These are phyloP conservation scores for Trichacis sp. DNA, from an alignment of 2,888 invertebrate species.

Conservation along the genomic window DNA sequence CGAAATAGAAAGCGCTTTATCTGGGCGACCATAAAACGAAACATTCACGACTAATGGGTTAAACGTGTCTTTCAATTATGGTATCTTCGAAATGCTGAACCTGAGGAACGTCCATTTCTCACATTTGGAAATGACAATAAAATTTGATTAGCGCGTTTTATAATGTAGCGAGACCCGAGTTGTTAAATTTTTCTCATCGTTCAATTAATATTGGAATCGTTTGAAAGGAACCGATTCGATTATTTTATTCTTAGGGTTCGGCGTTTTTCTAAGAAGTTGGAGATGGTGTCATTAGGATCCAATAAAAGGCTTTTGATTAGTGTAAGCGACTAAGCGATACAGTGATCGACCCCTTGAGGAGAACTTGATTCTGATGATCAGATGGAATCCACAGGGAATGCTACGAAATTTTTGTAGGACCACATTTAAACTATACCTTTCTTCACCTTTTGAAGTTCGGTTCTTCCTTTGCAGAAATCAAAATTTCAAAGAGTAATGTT, in stretches of 20 bases:
- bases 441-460: too few species aligned
- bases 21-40: conserved; percentile 18
- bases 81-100: conserved; percentile 16
- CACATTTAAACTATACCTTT: too few species aligned
- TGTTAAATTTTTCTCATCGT: conserved; percentile 7
- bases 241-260: too few species aligned
- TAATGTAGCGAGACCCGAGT: conserved; percentile 3
- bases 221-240: not conserved
- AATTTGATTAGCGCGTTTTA: conserved; percentile 14
- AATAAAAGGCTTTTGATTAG: not conserved
- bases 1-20: conserved; percentile 26
- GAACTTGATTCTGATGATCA: too few species aligned
- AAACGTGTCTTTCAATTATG: conserved; percentile 32
- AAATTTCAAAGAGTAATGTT: too few species aligned
- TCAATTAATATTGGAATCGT: not conserved
- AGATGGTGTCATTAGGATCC: not conserved
- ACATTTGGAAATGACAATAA: conserved; percentile 9
- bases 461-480: too few species aligned
- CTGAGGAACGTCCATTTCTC: conserved; percentile 13
- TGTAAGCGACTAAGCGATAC: too few species aligned
- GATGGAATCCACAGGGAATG: too few species aligned
- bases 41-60: conserved; percentile 24
- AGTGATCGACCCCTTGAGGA: too few species aligned
- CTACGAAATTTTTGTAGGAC: too few species aligned
- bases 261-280: not conserved